These are phyloP conservation scores for Microcebus lehilahytsara DNA, from an alignment of 2,113 vertebrate genomes.

Conservation along the genomic window DNA sequence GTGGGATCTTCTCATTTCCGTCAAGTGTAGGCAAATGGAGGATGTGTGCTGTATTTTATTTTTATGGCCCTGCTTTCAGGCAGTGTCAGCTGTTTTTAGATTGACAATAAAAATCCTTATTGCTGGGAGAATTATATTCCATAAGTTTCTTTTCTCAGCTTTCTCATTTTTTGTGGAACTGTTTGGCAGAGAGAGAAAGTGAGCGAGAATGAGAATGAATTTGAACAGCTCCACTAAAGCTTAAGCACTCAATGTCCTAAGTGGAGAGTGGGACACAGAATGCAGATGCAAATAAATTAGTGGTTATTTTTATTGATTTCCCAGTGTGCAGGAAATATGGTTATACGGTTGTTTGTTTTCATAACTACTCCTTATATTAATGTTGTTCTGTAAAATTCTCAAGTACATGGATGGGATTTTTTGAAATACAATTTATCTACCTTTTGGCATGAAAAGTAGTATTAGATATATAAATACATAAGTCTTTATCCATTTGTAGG, in stretches of 20 bases:
- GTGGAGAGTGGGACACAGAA: not conserved
- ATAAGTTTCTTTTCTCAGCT: constrained; percentile 68
- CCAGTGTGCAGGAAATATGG: not conserved
- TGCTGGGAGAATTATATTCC: constrained; percentile 73
- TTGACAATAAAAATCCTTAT: constrained; percentile 80
- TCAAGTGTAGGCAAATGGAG: constrained; percentile 77
- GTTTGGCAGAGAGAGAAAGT: not conserved
- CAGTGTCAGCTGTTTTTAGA: constrained; percentile 79
- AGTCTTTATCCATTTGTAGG: not conserved
- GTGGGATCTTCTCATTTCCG: constrained; percentile 78
- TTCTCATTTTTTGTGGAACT: constrained; percentile 59
- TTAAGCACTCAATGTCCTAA: not conserved
- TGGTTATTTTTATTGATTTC: constrained; percentile 23
- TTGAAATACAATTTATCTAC: not conserved
- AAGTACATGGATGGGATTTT: not conserved
- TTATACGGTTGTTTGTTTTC: not conserved
- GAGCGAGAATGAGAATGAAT: not conserved
- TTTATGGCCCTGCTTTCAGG: constrained; percentile 75
- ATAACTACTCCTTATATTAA: not conserved
- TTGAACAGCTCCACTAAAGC: not conserved
- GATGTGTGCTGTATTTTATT: constrained; percentile 75
- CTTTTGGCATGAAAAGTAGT: not conserved
- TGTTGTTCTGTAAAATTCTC: not conserved
- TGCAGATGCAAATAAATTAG: constrained; percentile 10
- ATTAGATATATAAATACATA: not conserved